Conservation (phyloP, 2,888 invertebrate species). For the Craniophora ligustri region DNA sequence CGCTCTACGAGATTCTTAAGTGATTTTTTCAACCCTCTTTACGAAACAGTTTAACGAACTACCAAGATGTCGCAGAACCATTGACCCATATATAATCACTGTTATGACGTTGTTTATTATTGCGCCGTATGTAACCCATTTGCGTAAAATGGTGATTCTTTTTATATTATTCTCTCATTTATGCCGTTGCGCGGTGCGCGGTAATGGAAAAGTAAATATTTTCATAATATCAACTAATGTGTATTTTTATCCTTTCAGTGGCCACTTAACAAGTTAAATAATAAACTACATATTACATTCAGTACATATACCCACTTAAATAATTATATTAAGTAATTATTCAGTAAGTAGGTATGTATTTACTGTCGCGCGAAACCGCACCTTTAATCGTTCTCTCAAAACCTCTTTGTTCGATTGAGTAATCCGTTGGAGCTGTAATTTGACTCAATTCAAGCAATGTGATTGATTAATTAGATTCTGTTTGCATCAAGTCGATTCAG, state of each 20-base stretch:
- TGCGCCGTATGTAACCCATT: constrained; percentile 68
- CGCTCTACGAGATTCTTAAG: constrained; percentile 78
- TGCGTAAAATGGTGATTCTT: constrained; percentile 62
- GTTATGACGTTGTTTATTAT: constrained; percentile 77
- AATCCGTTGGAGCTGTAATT: constrained; percentile 51
- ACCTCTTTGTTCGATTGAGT: constrained; percentile 44
- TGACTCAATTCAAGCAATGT: constrained; percentile 47
- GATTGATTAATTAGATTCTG: constrained; percentile 53
- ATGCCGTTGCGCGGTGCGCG: constrained; percentile 53
- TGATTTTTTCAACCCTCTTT: constrained; percentile 81
- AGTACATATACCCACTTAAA: not conserved
- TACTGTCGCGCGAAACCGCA: constrained; percentile 18
- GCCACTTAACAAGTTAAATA: too few relatives aligned
- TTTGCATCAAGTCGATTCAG: constrained; percentile 32
- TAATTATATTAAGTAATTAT: not conserved
- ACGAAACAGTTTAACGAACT: constrained; percentile 80
- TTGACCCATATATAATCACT: constrained; percentile 81
- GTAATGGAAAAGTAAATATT: constrained; percentile 51
- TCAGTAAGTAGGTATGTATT: constrained; percentile 4
- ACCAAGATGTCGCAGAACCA: constrained; percentile 80
- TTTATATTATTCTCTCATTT: constrained; percentile 55
- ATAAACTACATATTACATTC: too few relatives aligned
- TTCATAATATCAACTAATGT: constrained; percentile 40
- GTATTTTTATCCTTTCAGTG: constrained; percentile 40
- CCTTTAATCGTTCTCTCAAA: constrained; percentile 33